These are phyloP conservation scores for Naja naja DNA, from an alignment of 2,113 vertebrate species.

Conservation along the genomic window DNA sequence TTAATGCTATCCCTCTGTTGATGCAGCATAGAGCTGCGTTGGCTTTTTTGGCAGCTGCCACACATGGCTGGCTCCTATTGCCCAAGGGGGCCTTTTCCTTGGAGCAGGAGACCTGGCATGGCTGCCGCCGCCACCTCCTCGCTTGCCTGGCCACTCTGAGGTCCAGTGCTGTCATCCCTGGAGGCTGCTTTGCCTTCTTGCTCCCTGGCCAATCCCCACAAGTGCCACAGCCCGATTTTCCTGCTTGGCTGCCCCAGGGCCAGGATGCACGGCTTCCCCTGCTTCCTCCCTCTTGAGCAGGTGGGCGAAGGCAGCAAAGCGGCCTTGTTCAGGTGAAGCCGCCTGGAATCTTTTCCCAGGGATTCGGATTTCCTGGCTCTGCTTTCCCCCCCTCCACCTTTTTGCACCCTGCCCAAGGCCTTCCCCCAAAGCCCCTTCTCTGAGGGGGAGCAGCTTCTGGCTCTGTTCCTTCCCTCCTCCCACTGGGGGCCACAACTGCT, in stretches of 20 bases:
- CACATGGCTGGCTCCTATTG: too few relatives aligned
- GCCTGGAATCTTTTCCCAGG: neutral
- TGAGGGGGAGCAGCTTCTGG: too few relatives aligned
- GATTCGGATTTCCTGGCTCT: neutral
- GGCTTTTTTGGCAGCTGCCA: too few relatives aligned
- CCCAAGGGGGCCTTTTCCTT: too few relatives aligned
- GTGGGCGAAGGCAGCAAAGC: neutral
- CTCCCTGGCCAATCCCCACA: neutral
- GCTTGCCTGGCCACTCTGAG: neutral
- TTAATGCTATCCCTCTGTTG: too few relatives aligned
- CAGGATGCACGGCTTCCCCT: neutral
- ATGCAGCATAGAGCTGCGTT: too few relatives aligned
- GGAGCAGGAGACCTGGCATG: too few relatives aligned
- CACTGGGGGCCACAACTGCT: too few relatives aligned
- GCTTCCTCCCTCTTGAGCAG: neutral
- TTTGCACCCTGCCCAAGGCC: neutral
- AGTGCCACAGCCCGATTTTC: neutral
- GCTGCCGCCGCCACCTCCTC: neutral
- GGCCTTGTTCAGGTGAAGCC: neutral
- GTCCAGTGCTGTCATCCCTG: neutral
- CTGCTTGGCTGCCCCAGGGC: neutral
- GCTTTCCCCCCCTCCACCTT: neutral
- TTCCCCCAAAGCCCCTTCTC: neutral
- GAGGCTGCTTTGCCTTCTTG: neutral
- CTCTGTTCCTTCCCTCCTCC: too few relatives aligned